Base-by-base conservation (phyloP, 2,888 invertebrate species). In the Blastobasis lacticolella region DNA sequence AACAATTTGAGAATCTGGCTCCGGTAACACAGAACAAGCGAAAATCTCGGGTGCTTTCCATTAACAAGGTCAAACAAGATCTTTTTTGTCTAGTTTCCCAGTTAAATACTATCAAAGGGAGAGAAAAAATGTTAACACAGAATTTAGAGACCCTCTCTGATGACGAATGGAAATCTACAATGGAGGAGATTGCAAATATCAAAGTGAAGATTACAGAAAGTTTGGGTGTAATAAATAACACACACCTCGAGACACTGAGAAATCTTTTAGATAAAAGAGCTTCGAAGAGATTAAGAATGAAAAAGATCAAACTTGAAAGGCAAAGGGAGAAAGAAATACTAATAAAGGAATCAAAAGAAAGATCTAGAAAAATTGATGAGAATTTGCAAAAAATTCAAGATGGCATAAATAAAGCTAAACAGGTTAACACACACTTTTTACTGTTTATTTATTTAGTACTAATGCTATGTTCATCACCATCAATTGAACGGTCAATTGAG, bases 321-420 rank as follows among this genome's bases (percentile, higher is more conserved):
- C 81, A 81, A 51, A 66, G 59, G 10, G 78, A 81, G 46, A 89
- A 85, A 59, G 70, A 79, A 57, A 75, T 80, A 7, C 73, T 73
- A 54, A 59, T 67, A 1, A 83, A 81, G 55, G 75, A 78, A 45
- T 73, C 86, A 51, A 71, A 82, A 56, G 89, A 90, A 59, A 77
- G 87, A 50, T 90, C 93, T 53, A 80, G 90, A 50, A 84, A 90
- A 57, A 92, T 93, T 60, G 92, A 94, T 79, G 88, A 90, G 46
- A 92, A 93, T 88, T 79, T 94, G 55, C 90, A 91, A 57, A 89
- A 89, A 54, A 91, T 92, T 68, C 90, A 91, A 61, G 91, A 92
- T 65, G 87, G 91, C 52, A 91, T 91, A 44, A 86, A 90, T 51
- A 90, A 89, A 63, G 88, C 86, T 45, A 91, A 92, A 72, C 88